Conservation (phyloP, 37 sponge, comb jelly and placozoan species). For the Geodia barretti region DNA sequence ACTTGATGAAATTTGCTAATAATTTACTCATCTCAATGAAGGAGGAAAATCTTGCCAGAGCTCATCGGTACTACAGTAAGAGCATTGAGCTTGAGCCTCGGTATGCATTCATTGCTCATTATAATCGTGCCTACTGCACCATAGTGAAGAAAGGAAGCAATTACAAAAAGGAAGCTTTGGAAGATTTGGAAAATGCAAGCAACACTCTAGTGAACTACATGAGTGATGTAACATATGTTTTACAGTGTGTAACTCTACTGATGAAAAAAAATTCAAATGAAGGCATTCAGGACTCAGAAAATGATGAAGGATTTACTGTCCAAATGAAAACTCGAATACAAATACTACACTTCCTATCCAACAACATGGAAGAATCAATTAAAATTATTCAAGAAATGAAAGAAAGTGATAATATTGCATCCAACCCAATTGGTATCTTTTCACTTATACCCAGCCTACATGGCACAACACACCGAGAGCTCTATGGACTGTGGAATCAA, state of each 20-base stretch:
- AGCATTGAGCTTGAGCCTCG: neutral
- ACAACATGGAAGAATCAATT: slow-evolving; percentile 12
- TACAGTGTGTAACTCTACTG: too few relatives aligned
- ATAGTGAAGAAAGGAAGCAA: neutral
- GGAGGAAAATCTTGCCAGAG: neutral
- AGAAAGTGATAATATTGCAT: too few relatives aligned
- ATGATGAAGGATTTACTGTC: neutral
- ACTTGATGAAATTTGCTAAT: slow-evolving; percentile 10
- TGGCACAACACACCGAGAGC: slow-evolving; percentile 4
- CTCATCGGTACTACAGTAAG: neutral
- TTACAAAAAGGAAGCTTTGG: neutral
- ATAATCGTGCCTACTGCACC: slow-evolving; percentile 7
- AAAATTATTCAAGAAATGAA: too few relatives aligned
- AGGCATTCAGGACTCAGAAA: neutral
- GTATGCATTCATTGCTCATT: slow-evolving; percentile 3
- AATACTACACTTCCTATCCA: neutral
- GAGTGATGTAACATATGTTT: neutral
- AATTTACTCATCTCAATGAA: too few relatives aligned
- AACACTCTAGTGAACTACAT: neutral
- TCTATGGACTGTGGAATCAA: neutral
- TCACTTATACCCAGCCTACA: slow-evolving; percentile 3
- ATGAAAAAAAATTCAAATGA: too few relatives aligned
- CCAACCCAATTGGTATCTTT: neutral
- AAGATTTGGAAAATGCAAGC: neutral
- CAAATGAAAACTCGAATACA: slow-evolving; percentile 29